These are phyloP conservation scores for Poeciliopsis gracilis DNA, from an alignment of 2,797 vertebrate species.

Conservation along the genomic window DNA sequence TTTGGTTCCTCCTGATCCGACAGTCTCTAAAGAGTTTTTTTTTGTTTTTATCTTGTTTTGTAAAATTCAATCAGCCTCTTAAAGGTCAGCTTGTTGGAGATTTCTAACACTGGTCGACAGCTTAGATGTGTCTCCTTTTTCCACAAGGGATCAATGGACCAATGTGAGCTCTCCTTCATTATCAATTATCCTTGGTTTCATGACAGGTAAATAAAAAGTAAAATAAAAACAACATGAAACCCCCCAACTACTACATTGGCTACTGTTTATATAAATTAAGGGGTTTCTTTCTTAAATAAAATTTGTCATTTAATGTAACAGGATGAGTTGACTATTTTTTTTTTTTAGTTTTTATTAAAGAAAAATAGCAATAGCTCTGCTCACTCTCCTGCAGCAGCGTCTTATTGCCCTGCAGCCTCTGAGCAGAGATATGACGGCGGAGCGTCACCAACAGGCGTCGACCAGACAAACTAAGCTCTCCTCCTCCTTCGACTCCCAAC, in stretches of 20 bases:
- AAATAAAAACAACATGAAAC: not conserved
- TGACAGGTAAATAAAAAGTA: not conserved
- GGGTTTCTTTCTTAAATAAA: not conserved
- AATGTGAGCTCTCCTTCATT: not conserved
- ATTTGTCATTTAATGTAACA: not conserved
- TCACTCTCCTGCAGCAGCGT: slow-evolving; percentile 37
- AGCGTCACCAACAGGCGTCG: slow-evolving; percentile 46
- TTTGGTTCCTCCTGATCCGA: not conserved
- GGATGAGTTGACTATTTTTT: slow-evolving; percentile 10
- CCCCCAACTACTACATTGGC: not conserved
- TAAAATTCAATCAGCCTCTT: not conserved
- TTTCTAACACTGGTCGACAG: not conserved
- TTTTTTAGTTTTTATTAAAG: slow-evolving; percentile 12
- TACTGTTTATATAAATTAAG: not conserved
- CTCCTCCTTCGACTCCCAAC: slow-evolving; percentile 34
- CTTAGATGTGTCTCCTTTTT: not conserved
- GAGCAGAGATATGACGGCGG: slow-evolving; percentile 7
- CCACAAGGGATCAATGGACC: not conserved
- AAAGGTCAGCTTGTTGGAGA: not conserved
- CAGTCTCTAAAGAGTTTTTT: not conserved
- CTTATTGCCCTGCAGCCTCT: slow-evolving; percentile 56
- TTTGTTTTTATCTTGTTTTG: not conserved
- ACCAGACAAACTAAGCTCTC: slow-evolving; percentile 42
- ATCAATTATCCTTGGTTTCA: not conserved
- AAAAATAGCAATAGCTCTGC: slow-evolving; percentile 19